A percentile compares a stretch with the other conserved stretches of the same genome.
These are phyloP conservation scores for Omphaloscelis lunosa DNA, from an alignment of 2,888 invertebrate species.

Conservation along the genomic window DNA sequence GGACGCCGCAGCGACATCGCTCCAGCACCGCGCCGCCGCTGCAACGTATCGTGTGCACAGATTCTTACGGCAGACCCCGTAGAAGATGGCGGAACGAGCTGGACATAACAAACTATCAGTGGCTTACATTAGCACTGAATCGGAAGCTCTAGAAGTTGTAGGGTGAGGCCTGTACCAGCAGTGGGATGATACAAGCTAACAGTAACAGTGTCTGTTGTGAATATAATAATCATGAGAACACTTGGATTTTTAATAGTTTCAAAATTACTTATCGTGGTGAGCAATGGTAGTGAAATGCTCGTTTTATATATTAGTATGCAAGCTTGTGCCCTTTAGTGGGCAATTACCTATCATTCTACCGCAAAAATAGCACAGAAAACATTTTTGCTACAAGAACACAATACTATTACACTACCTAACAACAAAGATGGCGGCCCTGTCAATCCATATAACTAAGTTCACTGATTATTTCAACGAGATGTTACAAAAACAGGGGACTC, in stretches of 20 bases:
- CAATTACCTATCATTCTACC: background rate
- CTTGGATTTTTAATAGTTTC: background rate
- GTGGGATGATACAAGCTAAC: too few species aligned
- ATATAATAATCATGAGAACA: background rate
- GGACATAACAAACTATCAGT: too few species aligned
- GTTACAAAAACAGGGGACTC: conserved; percentile 54
- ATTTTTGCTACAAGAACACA: background rate
- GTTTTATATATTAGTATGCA: background rate
- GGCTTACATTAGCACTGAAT: too few species aligned
- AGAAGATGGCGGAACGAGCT: too few species aligned
- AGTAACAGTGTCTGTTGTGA: background rate
- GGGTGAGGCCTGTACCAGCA: too few species aligned
- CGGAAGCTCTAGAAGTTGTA: too few species aligned
- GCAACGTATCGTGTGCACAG: too few species aligned
- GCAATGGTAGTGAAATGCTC: background rate
- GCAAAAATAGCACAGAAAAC: conserved; percentile 16
- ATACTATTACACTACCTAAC: conserved; percentile 4
- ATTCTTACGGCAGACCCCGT: too few species aligned
- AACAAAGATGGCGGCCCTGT: conserved; percentile 39
- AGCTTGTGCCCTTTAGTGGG: rapidly evolving
- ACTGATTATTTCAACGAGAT: conserved; percentile 62
- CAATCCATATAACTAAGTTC: conserved; percentile 48
- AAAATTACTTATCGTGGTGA: background rate
- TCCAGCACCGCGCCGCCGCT: too few species aligned
- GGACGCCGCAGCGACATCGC: too few species aligned